phyloP scores from a whole-genome alignment of 2,113 vertebrate species.

The Haplotaxodon microlepis region DNA sequence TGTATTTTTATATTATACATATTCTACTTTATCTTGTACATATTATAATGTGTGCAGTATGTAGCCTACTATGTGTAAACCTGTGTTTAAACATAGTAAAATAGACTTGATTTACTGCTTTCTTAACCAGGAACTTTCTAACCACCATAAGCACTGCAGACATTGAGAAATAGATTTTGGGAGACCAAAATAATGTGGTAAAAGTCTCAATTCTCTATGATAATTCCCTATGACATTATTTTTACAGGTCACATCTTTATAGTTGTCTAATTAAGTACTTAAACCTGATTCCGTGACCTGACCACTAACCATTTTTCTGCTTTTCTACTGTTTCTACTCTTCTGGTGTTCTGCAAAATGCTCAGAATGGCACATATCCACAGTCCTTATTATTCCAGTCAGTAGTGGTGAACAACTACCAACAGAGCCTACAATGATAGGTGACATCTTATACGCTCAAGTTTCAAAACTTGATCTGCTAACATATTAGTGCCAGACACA shows the following conservation, averaged over 20 bases:
- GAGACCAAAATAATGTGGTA: neutral
- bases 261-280: neutral
- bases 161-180: neutral
- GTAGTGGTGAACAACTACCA: neutral
- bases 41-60: neutral
- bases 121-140: neutral
- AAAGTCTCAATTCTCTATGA: neutral
- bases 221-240: neutral
- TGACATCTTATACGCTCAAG: neutral
- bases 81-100: neutral
- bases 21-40: neutral
- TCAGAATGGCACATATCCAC: neutral
- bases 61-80: neutral
- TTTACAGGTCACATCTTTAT: neutral
- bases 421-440: neutral
- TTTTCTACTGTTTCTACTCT: neutral
- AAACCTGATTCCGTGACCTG: neutral
- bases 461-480: neutral
- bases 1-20: neutral
- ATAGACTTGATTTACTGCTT: neutral
- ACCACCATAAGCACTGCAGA: neutral
- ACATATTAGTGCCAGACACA: neutral
- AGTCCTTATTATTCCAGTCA: neutral
- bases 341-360: neutral
- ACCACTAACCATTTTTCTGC: neutral